These are phyloP conservation scores for Umimayanthus chanpuru DNA, from an alignment of 92 coral and sea anemone species.

Conservation along the genomic window DNA sequence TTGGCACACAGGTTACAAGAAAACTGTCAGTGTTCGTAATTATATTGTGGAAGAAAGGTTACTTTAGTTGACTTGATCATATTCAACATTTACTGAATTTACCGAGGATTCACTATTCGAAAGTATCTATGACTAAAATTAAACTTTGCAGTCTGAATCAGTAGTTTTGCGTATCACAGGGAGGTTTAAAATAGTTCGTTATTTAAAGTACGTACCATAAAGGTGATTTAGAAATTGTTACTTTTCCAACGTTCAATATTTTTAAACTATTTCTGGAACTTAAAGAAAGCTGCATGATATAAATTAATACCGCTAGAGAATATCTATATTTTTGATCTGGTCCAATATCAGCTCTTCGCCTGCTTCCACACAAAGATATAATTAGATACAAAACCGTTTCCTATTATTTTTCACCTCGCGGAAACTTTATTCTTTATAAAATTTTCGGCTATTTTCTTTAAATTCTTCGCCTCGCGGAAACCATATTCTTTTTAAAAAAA, in stretches of 20 bases:
- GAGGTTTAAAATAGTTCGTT: background rate
- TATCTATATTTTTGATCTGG: background rate
- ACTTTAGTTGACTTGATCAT: background rate
- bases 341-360: conserved; percentile 15
- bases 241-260: conserved; percentile 22
- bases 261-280: background rate
- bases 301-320: background rate
- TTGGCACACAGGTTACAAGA: background rate
- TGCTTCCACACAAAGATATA: conserved; percentile 24
- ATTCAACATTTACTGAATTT: background rate
- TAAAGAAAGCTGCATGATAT: background rate
- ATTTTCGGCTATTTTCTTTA: background rate
- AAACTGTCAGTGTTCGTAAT: too few relatives aligned
- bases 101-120: background rate
- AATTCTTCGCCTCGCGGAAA: conserved; percentile 27
- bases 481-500: background rate
- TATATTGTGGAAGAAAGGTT: background rate
- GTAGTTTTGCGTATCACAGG: background rate
- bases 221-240: background rate
- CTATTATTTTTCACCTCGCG: background rate
- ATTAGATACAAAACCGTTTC: background rate
- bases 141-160: background rate
- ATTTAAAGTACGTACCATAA: background rate
- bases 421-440: background rate
- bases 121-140: background rate